Conservation (phyloP, 2,888 invertebrate genomes). For the Entomobrya multifasciata region DNA sequence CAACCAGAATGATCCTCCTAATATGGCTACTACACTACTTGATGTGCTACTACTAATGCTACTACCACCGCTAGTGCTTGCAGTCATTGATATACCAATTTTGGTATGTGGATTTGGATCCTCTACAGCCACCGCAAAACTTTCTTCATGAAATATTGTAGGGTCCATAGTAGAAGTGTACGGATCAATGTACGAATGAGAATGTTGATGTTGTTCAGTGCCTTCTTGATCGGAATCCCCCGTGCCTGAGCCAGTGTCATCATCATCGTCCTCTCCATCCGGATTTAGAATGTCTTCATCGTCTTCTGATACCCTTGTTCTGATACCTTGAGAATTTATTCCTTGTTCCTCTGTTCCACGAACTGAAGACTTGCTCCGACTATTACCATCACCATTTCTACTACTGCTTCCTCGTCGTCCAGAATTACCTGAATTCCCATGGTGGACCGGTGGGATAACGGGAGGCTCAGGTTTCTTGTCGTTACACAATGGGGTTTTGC, state of each 20-base stretch:
- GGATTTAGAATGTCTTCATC: constrained; percentile 74
- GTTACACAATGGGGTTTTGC: constrained; percentile 76
- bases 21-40: constrained; percentile 12
- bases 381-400: neutral
- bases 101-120: constrained; percentile 68
- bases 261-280: constrained; percentile 38
- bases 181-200: constrained; percentile 56
- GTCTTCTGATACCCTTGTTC: constrained; percentile 67
- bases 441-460: constrained; percentile 55
- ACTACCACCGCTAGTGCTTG: constrained; percentile 33
- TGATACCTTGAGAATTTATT: constrained; percentile 53
- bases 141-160: constrained; percentile 43
- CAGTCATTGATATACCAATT: constrained; percentile 67
- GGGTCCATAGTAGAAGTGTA: constrained; percentile 57
- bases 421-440: constrained; percentile 21
- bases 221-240: constrained; percentile 39
- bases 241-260: constrained; percentile 60
- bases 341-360: constrained; percentile 46
- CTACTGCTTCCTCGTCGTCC: constrained; percentile 17
- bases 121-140: constrained; percentile 41
- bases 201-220: constrained; percentile 9
- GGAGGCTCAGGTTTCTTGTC: constrained; percentile 68
- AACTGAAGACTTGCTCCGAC: constrained; percentile 26
- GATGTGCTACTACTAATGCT: constrained; percentile 22
- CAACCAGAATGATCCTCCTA: constrained; percentile 14